phyloP scores from a whole-genome alignment of 2,888 invertebrate species.

The Halocaridina rubra region DNA sequence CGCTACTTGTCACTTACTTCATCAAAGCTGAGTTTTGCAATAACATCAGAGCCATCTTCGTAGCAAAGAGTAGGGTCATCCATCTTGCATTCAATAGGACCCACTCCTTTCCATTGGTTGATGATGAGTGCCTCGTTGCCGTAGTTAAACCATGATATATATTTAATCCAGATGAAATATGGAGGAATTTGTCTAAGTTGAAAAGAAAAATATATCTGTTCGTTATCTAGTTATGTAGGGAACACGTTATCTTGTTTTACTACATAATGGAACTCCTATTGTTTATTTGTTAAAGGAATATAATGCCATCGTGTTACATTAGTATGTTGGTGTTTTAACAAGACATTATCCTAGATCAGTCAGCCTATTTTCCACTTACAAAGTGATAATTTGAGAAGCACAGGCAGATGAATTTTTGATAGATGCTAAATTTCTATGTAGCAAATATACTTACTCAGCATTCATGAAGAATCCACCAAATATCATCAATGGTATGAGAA shows the following conservation, averaged over 20 bases:
- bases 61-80: background rate
- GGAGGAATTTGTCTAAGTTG: slow-evolving; percentile 65
- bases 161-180: slow-evolving; percentile 66
- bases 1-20: no score
- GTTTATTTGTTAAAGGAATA: no score
- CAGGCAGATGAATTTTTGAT: no score
- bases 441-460: slow-evolving; percentile 67
- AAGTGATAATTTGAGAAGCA: no score
- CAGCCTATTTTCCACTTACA: no score
- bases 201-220: background rate
- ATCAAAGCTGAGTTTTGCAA: slow-evolving; percentile 71
- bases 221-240: background rate
- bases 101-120: slow-evolving; percentile 68
- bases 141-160: slow-evolving; percentile 69
- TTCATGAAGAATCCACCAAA: slow-evolving; percentile 75
- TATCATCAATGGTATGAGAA: slow-evolving; percentile 91
- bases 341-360: no score
- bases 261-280: no score
- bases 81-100: slow-evolving; percentile 20
- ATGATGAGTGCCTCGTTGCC: slow-evolving; percentile 68
- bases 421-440: no score
- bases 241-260: no score
- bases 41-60: slow-evolving; percentile 75
- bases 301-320: no score
- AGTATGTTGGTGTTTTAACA: no score